Percentiles rank a stretch among this genome's conserved stretches.
Evolutionary conservation across 1,140 invertebrate genomes (phyloP).

Genomic region (Aleiodes sp.): DNA sequence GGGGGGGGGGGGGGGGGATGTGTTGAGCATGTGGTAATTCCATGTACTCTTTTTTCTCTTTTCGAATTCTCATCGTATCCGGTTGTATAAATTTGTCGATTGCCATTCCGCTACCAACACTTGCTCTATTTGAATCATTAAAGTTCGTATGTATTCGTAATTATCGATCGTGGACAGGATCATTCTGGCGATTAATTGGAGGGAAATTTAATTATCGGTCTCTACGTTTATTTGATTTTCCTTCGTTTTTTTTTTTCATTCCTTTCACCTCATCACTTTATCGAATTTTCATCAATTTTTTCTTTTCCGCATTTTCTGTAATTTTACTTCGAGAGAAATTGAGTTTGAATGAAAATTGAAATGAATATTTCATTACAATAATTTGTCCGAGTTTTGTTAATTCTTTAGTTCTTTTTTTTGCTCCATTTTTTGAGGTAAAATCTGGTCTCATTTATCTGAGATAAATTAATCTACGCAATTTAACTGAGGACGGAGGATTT

Average conservation of each 20-base stretch:
- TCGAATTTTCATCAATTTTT: neutral
- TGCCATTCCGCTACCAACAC: neutral
- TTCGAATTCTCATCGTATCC: neutral
- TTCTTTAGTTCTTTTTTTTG: neutral
- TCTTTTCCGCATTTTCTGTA: neutral
- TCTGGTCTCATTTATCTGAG: neutral
- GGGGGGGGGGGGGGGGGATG: too few species aligned
- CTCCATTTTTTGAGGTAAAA: neutral
- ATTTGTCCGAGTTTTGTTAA: neutral
- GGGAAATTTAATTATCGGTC: neutral
- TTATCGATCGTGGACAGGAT: conserved; percentile 6
- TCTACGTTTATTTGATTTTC: neutral
- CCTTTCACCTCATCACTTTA: neutral
- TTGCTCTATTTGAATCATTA: conserved; percentile 9
- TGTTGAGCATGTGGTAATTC: neutral
- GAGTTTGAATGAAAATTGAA: neutral
- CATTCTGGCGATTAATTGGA: conserved; percentile 6
- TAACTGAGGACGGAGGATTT: neutral
- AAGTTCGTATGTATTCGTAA: neutral
- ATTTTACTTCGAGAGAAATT: conserved; percentile 2
- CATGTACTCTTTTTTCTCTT: neutral
- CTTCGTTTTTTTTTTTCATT: neutral
- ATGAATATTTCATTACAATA: too few species aligned
- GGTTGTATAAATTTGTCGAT: neutral
- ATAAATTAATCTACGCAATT: conserved; percentile 2